These are phyloP conservation scores for Larimichthys polyactis DNA, from an alignment of 2,113 vertebrate species.

Conservation along the genomic window DNA sequence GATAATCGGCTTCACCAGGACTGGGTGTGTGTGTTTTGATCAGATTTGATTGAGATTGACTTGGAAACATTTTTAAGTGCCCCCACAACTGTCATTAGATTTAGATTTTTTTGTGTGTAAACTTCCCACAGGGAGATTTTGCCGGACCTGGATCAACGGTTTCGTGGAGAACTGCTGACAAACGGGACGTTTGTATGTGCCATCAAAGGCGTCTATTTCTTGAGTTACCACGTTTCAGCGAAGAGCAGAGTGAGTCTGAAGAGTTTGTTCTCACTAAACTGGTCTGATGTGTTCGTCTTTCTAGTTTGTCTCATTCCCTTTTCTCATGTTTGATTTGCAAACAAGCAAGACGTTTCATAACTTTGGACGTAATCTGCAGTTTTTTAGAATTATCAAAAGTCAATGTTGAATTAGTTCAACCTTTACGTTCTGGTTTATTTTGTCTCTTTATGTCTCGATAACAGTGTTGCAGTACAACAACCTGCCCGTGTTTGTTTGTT, in stretches of 20 bases:
- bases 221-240: conserved; percentile 71
- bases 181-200: conserved; percentile 29
- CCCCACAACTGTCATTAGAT: no score
- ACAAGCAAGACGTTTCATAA: no score
- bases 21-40: no score
- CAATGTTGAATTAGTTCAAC: background rate
- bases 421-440: no score
- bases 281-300: background rate
- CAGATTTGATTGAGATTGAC: no score
- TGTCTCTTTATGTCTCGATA: background rate
- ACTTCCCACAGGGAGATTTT: conserved; percentile 34
- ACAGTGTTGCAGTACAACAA: no score
- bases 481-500: background rate
- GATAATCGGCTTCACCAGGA: no score
- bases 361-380: background rate
- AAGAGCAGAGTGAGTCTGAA: conserved; percentile 57
- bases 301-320: background rate
- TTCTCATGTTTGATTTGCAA: background rate
- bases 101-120: background rate
- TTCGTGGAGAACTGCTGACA: background rate
- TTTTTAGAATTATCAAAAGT: background rate
- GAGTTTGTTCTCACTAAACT: background rate
- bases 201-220: conserved; percentile 67
- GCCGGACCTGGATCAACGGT: background rate
- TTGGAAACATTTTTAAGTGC: no score